Evolutionary conservation across 2,113 vertebrate species (phyloP).

Genomic region (Mormyrus iriodes): DNA sequence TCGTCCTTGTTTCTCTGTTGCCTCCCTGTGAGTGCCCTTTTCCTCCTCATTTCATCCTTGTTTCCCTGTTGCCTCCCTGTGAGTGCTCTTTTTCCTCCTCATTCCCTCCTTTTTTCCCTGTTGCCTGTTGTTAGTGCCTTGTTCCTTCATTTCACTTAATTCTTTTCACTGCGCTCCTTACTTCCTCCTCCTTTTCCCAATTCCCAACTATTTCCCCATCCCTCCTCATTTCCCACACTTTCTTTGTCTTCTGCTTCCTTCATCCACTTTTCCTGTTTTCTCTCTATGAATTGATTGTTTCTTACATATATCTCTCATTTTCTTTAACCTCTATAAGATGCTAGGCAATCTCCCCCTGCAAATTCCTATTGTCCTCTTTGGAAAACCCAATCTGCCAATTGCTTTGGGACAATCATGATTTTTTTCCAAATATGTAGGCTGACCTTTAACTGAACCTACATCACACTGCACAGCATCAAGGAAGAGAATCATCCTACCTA

Average conservation of each 20-base stretch:
- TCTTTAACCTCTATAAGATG: too few species aligned
- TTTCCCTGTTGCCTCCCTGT: neutral
- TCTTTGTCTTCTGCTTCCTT: neutral
- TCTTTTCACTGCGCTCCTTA: neutral
- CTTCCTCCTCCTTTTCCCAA: neutral
- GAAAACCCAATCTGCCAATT: too few species aligned
- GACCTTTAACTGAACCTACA: too few species aligned
- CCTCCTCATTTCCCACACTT: neutral
- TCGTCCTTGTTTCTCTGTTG: neutral
- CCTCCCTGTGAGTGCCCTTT: neutral
- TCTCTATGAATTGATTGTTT: too few species aligned
- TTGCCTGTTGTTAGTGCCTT: neutral
- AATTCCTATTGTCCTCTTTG: too few species aligned
- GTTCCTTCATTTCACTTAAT: neutral
- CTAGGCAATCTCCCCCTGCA: too few species aligned
- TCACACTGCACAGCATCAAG: neutral
- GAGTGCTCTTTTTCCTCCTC: neutral
- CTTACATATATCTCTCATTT: too few species aligned
- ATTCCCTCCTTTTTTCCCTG: too few species aligned
- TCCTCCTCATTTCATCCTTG: neutral
- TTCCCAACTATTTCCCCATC: neutral
- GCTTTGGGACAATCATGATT: too few species aligned
- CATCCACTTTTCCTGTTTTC: too few species aligned
- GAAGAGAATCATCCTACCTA: too few species aligned
- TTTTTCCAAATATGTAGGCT: too few species aligned